Conservation (phyloP, 2,797 vertebrate species). For the Clarias laeviceps region DNA sequence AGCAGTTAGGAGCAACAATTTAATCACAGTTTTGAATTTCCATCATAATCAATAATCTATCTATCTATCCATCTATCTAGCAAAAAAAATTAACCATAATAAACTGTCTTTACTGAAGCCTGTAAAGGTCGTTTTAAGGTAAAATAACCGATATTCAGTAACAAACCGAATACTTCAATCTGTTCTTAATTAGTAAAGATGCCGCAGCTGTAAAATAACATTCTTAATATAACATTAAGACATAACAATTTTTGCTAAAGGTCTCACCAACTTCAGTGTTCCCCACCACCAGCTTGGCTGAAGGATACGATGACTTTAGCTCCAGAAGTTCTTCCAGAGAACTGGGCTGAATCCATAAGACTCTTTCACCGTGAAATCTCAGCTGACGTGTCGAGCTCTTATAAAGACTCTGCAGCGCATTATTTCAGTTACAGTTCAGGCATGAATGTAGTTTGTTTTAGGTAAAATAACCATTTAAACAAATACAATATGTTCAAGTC, state of each 20-base stretch:
- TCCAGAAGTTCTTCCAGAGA: slow-evolving; percentile 78
- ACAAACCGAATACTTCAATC: not conserved
- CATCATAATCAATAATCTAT: too few species aligned
- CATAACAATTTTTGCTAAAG: not conserved
- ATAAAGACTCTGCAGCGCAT: slow-evolving; percentile 61
- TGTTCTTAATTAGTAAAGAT: not conserved
- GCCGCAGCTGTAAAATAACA: not conserved
- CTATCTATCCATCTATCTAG: too few species aligned
- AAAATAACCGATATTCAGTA: not conserved
- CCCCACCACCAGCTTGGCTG: slow-evolving; percentile 87
- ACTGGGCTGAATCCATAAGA: slow-evolving; percentile 85
- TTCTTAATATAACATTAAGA: not conserved
- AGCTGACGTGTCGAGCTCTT: slow-evolving; percentile 70
- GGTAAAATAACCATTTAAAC: not conserved
- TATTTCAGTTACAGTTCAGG: not conserved
- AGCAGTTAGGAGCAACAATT: slow-evolving; percentile 38
- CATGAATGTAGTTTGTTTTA: not conserved
- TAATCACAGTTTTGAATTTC: too few species aligned
- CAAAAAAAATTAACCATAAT: not conserved
- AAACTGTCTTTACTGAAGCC: not conserved
- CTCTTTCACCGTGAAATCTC: slow-evolving; percentile 80
- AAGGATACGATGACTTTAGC: slow-evolving; percentile 81
- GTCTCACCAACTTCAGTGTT: slow-evolving; percentile 95
- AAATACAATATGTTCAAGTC: not conserved
- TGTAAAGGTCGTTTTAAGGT: not conserved